Evolutionary conservation across 2,888 invertebrate genomes (phyloP), one percentile per base, ranked within the genome.

Genomic region (Diaprepes abbreviatus): DNA sequence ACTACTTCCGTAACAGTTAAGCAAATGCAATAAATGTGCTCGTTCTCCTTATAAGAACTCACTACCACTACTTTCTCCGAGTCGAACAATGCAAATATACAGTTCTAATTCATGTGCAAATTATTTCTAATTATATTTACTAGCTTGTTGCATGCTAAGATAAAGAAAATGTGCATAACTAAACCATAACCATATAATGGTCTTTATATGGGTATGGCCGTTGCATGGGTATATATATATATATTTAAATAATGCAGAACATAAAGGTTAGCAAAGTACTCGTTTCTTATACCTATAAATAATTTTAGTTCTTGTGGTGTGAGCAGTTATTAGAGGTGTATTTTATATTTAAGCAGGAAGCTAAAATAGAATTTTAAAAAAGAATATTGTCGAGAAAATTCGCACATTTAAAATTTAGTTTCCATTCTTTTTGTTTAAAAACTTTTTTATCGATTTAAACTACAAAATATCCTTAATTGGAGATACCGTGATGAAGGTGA

Each of bases 71-170:
- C 55, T 65, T 65, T 65, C 55, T 57, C 64, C 7, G 9, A 21
- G 9, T 40, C 17, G 57, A 65, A 65, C 64, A 65, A 65, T 65
- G 55, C 54, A 31, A 64, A 31, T 43, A 45, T 43, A 43, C 33
- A 66, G 66, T 54, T 67, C 67, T 60, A 67, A 62, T 67, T 67
- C 54, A 55, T 67, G 67, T 60, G 67, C 60, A 67, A 67, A 67
- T 67, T 67, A 62, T 66, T 58, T 58, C 48, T 66, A 66, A 66
- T 66, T 66, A 58, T 66, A 66, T 66, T 66, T 58, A 57, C 33
- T 66, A 35, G 58, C 66, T 66, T 66, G 57, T 66, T 66, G 66
- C 45, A 66, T 66, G 58, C 58, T 1, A 50, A 65, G 58, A 66
- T 66, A 52, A 55, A 57, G 66, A 66, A 58, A 58, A 58, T 66